phyloP scores from a whole-genome alignment of 2,797 vertebrate species.

The Novumbra hubbsi region DNA sequence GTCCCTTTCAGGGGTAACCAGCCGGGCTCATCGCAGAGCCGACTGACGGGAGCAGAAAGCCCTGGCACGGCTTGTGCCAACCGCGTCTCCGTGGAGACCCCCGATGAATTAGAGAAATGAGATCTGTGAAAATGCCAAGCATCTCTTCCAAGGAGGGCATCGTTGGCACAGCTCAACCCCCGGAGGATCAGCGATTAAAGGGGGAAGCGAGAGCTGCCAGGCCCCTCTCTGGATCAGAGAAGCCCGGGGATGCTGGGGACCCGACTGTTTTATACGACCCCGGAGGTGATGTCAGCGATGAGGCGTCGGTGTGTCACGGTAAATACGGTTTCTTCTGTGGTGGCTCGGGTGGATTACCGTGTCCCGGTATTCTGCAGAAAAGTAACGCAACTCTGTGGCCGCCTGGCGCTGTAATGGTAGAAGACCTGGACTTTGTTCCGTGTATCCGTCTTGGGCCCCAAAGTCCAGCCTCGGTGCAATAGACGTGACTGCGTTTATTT shows the following conservation, averaged over 20 bases:
- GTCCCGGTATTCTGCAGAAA: slow-evolving; percentile 67
- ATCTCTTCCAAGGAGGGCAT: slow-evolving; percentile 62
- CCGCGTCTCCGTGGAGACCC: slow-evolving; percentile 68
- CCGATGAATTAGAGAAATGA: slow-evolving; percentile 79
- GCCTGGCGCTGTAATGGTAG: not conserved
- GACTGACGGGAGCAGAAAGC: slow-evolving; percentile 38
- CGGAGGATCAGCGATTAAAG: slow-evolving; percentile 75
- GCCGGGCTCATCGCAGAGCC: not conserved
- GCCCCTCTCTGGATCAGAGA: slow-evolving; percentile 62
- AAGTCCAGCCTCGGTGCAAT: no score
- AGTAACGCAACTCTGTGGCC: not conserved
- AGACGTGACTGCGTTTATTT: no score
- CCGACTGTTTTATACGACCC: slow-evolving; percentile 76
- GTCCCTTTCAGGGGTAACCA: not conserved
- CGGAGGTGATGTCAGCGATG: slow-evolving; percentile 69
- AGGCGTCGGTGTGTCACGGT: slow-evolving; percentile 75
- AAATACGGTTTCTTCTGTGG: slow-evolving; percentile 69
- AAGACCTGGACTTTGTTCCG: slow-evolving; percentile 23
- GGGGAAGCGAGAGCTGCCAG: slow-evolving; percentile 67
- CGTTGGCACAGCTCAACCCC: slow-evolving; percentile 58
- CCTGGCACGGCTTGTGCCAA: slow-evolving; percentile 69
- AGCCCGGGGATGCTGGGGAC: slow-evolving; percentile 60
- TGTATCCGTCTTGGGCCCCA: slow-evolving; percentile 47
- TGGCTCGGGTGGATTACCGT: slow-evolving; percentile 50
- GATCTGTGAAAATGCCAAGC: slow-evolving; percentile 76